Evolutionary conservation across 2,888 invertebrate species (phyloP).

Genomic region (Pegoplata infirma): DNA sequence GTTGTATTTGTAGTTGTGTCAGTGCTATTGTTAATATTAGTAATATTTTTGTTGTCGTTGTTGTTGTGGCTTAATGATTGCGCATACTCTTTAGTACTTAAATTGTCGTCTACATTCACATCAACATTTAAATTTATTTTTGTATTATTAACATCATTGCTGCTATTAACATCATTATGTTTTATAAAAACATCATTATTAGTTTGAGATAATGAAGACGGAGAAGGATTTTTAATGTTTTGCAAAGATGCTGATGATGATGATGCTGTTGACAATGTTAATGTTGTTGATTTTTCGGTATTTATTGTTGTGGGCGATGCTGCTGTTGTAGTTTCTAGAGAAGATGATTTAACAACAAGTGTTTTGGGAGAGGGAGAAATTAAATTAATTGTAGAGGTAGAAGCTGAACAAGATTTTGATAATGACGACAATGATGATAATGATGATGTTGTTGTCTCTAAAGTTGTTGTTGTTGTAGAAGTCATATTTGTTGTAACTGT

Average conservation of each 20-base stretch:
- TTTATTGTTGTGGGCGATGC: not conserved
- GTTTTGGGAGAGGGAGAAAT: slow-evolving; percentile 39
- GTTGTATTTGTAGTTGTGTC: not conserved
- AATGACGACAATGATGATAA: no score
- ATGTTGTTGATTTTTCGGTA: not conserved
- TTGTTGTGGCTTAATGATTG: slow-evolving; percentile 34
- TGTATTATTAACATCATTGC: not conserved
- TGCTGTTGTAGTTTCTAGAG: no score
- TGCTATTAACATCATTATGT: not conserved
- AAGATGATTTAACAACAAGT: slow-evolving; percentile 44
- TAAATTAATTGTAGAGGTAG: slow-evolving; percentile 5
- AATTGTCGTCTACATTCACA: slow-evolving; percentile 67
- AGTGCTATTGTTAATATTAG: no score
- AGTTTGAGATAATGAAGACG: not conserved
- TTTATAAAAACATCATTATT: not conserved
- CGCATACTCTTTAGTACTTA: slow-evolving; percentile 28
- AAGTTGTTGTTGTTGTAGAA: not conserved
- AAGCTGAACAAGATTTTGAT: not conserved
- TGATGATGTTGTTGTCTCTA: not conserved
- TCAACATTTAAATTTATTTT: slow-evolving; percentile 41
- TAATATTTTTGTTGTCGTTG: slow-evolving; percentile 34
- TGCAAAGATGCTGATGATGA: not conserved
- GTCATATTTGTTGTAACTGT: not conserved
- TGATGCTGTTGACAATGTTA: not conserved
- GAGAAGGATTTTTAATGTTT: not conserved